phyloP scores from a whole-genome alignment of 2,888 invertebrate species.

The Xestobium rufovillosum region DNA sequence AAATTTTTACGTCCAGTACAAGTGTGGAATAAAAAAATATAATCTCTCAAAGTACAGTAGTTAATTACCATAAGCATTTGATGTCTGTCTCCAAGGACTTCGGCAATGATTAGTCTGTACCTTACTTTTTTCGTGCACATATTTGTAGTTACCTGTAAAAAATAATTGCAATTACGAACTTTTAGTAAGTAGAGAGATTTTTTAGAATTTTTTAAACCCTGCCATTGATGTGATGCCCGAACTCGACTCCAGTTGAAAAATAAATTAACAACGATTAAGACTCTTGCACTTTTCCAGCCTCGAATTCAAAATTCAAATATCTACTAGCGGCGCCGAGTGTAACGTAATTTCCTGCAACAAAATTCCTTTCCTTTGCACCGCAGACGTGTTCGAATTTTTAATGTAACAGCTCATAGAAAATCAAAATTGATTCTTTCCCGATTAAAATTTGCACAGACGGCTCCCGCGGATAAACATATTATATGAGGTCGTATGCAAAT shows the following conservation, averaged over 20 bases:
- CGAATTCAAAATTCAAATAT: no score
- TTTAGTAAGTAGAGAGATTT: no score
- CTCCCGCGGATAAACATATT: constrained; percentile 38
- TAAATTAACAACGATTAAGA: no score
- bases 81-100: constrained; percentile 22
- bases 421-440: constrained; percentile 44
- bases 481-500: constrained; percentile 29
- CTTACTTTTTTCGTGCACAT: constrained; percentile 25
- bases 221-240: no score
- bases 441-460: constrained; percentile 39
- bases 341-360: constrained; percentile 24
- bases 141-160: constrained; percentile 25
- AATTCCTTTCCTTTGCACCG: constrained; percentile 24
- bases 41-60: constrained; percentile 6
- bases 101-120: constrained; percentile 18
- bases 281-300: no score
- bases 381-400: constrained; percentile 38
- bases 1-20: no score
- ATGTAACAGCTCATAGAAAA: constrained; percentile 37
- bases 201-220: no score
- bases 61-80: constrained; percentile 3
- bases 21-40: no score
- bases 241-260: no score
- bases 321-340: constrained; percentile 5
- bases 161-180: no score